Base-by-base conservation (phyloP, 2,113 vertebrate species). In the Poecilia latipinna region DNA sequence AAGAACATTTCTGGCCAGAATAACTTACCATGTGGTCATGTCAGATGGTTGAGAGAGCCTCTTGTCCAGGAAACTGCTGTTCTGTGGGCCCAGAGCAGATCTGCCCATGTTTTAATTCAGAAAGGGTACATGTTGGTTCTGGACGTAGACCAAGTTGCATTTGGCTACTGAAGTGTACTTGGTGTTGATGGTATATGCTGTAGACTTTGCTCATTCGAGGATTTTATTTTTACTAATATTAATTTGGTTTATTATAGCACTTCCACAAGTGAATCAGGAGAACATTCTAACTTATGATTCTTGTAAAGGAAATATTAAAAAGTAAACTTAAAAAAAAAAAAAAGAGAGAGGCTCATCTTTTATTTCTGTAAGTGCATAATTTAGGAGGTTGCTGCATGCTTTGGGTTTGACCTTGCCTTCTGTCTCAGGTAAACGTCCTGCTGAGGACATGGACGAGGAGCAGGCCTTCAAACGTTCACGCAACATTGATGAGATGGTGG, bases 391-490 rank as follows among this genome's bases (percentile, higher is more conserved):
- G 12, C 19, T 26, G 5, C 19, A 28, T 0, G 5, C 13, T n/a
- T 76, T 29, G 12, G 0, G n/a, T 67, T 65, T 72, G 35, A 74
- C n/a, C 12, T 68, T 39, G 8, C 65, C 31, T 82, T 60, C n/a
- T 35, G 44, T 85, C 51, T 22, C 90, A 99, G 98, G 98, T 91
- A 99, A 99, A 91, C 97, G 97, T 68, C 97, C 97, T 68, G 97
- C 98, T 79, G 98, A 99, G 95, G 98, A 98, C 89, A 96, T 97
- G 96, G 98, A 99, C 77, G 98, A 98, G 83, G 97, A 99, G 12
- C 97, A 98, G 85, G 95, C 97, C 75, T 99, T 99, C 91, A 99
- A 99, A 92, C 96, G 98, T 85, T 99, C 97, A 78, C 95, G 97
- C 73, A 99, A 99, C 86, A 94, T 97, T 2, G 97, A 99, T 75